phyloP scores from a whole-genome alignment of 2,888 invertebrate species.

The Ophioninae sp. region DNA sequence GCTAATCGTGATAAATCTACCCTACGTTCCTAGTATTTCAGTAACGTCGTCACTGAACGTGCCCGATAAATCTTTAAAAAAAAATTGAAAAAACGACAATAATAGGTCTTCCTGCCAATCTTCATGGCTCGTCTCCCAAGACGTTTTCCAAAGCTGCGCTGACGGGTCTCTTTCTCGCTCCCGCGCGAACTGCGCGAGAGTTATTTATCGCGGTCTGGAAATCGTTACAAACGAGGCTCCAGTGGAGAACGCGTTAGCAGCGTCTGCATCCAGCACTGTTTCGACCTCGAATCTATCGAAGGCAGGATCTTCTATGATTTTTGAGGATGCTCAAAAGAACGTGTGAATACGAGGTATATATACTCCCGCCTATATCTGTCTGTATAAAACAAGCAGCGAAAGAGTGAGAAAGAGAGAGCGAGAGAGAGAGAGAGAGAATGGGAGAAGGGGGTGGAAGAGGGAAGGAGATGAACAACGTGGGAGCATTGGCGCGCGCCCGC shows the following conservation, averaged over 20 bases:
- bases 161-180: not conserved
- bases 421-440: not conserved
- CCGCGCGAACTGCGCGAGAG: conserved; percentile 4
- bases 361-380: not conserved
- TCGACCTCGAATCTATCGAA: conserved; percentile 75
- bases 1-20: not conserved
- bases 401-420: not conserved
- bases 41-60: not conserved
- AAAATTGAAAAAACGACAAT: not conserved
- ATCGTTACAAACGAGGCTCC: conserved; percentile 20
- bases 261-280: conserved; percentile 65
- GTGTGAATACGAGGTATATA: conserved; percentile 19
- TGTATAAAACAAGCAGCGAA: not conserved
- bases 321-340: conserved; percentile 72
- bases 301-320: conserved; percentile 79
- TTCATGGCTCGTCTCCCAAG: conserved; percentile 23
- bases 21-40: not conserved
- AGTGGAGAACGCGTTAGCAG: conserved; percentile 22
- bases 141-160: conserved; percentile 1
- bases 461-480: conserved; percentile 31
- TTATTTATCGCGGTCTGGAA: not conserved
- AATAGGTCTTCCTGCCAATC: conserved; percentile 16
- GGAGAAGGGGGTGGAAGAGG: conserved; percentile 15
- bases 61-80: not conserved
- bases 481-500: conserved; percentile 58